Base-by-base conservation (phyloP, 2,113 vertebrate genomes). In the Microcebus ravelobensis region DNA sequence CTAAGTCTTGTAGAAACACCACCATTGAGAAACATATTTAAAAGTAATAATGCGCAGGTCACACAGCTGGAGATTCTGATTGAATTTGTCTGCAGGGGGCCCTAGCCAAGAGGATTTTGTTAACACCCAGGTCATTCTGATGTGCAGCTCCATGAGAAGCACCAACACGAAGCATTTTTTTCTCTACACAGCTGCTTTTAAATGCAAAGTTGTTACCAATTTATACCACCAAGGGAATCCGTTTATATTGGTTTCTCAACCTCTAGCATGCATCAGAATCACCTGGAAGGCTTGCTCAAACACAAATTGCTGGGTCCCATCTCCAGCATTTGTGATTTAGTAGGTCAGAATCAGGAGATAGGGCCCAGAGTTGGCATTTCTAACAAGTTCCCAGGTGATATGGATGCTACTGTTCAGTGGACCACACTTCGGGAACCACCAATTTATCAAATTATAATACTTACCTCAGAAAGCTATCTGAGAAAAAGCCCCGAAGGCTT, bases 11-110 rank as follows among this genome's bases (percentile, higher is more conserved):
- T 21, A 67, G 34, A 81, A 92, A 76, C 27, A 42, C 8, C 42
- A 96, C 31, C 55, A 68, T 15, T 89, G 39, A 81, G 45, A 92
- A 70, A 77, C 31, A 15, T 81, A 81, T 20, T 93, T 91, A 73
- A 68, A 92, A 65, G 31, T 17, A 70, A 3, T 63, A 23, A 67
- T 27, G 50, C 39, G 68, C 25, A 90, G 15, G n/a, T 29, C 45
- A n/a, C 55, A 83, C 57, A 45, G 29, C 48, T 4, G 70, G 52
- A 87, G 25, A 82, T 68, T 29, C 48, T 84, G 42, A 90, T 82
- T 81, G 74, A 57, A 67, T 55, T 5, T 71, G 14, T 73, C 45
- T 92, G 5, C 23, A 25, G 17, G 55, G 39, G 20, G 25, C 17
- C 36, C 4, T 34, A 25, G 42, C 74, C n/a, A 76, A 67, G 80